Evolutionary conservation across 2,113 vertebrate genomes (phyloP).

Genomic region (Coryphaenoides rupestris): DNA sequence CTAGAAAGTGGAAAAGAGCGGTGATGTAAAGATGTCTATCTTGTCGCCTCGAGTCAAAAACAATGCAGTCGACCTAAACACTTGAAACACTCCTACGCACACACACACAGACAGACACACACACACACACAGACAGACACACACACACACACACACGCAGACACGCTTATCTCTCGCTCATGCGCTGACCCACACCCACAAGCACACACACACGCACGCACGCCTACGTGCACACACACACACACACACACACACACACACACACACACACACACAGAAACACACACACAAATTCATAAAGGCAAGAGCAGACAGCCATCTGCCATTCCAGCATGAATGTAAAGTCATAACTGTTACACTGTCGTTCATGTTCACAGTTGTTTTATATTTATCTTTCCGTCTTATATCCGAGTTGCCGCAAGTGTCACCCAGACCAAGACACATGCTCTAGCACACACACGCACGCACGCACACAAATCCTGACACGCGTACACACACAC

Average conservation of each 20-base stretch:
- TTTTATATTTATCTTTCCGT: conserved; percentile 36
- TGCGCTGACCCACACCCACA: not conserved
- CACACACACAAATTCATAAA: not conserved
- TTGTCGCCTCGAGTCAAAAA: too few relatives aligned
- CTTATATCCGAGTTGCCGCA: conserved; percentile 29
- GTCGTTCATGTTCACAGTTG: conserved; percentile 38
- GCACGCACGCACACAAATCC: too few relatives aligned
- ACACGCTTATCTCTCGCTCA: not conserved
- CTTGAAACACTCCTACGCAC: not conserved
- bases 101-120: too few relatives aligned
- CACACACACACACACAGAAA: not conserved
- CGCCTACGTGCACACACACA: not conserved
- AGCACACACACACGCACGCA: too few relatives aligned
- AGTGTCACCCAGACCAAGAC: not conserved
- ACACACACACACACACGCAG: too few relatives aligned
- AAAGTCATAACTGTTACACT: conserved; percentile 43
- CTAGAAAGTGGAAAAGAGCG: too few relatives aligned
- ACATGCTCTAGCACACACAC: conserved; percentile 8
- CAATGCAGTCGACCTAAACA: not conserved
- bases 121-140: too few relatives aligned
- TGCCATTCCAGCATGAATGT: conserved; percentile 18
- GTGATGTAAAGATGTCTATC: too few relatives aligned
- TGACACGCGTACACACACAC: not conserved
- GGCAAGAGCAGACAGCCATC: not conserved
- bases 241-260: not conserved